These are phyloP conservation scores for Prochilodus magdalenae DNA, from an alignment of 2,113 vertebrate species.

Conservation along the genomic window DNA sequence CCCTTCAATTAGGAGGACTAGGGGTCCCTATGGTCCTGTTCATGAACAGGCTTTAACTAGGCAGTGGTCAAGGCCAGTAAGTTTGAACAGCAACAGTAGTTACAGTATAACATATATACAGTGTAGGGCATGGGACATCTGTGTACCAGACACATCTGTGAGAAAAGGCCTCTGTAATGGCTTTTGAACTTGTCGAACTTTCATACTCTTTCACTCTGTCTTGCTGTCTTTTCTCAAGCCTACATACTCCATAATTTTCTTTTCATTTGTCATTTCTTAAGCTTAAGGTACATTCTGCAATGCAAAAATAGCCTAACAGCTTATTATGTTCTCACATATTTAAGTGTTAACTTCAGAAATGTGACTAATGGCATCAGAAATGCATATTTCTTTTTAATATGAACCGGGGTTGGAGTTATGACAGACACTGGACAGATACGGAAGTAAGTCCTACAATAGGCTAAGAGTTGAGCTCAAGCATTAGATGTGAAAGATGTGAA, in stretches of 20 bases:
- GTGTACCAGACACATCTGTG: not conserved
- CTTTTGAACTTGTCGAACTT: constrained; percentile 1
- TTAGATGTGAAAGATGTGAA: not conserved
- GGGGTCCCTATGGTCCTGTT: no score
- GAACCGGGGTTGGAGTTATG: not conserved
- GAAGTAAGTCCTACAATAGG: no score
- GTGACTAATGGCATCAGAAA: constrained; percentile 8
- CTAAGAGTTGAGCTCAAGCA: no score
- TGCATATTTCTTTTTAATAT: not conserved
- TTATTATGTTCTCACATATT: constrained; percentile 36
- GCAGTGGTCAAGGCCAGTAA: no score
- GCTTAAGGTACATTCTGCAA: not conserved
- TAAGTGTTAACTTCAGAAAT: constrained; percentile 28
- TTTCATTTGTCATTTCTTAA: constrained; percentile 38
- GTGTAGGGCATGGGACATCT: not conserved
- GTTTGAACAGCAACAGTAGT: no score
- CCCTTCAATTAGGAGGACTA: no score
- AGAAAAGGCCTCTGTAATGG: not conserved
- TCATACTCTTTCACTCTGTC: not conserved
- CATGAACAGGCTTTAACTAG: no score
- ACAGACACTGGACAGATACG: not conserved
- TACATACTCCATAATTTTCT: constrained; percentile 30
- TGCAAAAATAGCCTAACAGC: constrained; percentile 39
- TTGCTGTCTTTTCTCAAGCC: not conserved
- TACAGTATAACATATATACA: not conserved